phyloP scores from a whole-genome alignment of 35 echinoderm and acorn worm genomes.

The Stichopus chloronotus region DNA sequence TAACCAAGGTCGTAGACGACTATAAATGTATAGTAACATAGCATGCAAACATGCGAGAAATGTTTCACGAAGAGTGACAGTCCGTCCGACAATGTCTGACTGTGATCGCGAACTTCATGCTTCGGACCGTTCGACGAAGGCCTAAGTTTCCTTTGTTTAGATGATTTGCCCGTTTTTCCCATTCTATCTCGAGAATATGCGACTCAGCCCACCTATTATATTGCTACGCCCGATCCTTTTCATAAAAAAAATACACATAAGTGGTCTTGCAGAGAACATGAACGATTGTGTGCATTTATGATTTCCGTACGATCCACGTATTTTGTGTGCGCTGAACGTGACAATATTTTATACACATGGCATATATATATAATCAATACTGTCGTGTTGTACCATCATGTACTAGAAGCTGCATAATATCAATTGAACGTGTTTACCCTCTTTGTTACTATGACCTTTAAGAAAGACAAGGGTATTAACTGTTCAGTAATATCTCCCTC shows the following conservation, averaged over 20 bases:
- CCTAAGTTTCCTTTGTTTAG: background rate
- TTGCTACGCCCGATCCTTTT: too few relatives aligned
- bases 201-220: too few relatives aligned
- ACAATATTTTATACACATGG: too few relatives aligned
- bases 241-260: too few relatives aligned
- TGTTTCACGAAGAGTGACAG: background rate
- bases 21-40: conserved; percentile 13
- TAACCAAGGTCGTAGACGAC: background rate
- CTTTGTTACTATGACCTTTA: background rate
- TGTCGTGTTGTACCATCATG: too few relatives aligned
- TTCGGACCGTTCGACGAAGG: background rate
- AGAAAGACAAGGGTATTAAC: background rate
- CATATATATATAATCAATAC: too few relatives aligned
- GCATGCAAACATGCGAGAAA: background rate
- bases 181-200: background rate
- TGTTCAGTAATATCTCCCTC: background rate
- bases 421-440: background rate
- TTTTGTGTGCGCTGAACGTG: too few relatives aligned
- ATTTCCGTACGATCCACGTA: too few relatives aligned
- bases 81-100: background rate
- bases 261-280: too few relatives aligned
- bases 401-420: background rate
- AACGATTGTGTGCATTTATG: too few relatives aligned
- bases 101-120: background rate
- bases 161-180: background rate